These are phyloP conservation scores for Xenus cinereus DNA, from an alignment of 2,113 vertebrate species.

Conservation along the genomic window DNA sequence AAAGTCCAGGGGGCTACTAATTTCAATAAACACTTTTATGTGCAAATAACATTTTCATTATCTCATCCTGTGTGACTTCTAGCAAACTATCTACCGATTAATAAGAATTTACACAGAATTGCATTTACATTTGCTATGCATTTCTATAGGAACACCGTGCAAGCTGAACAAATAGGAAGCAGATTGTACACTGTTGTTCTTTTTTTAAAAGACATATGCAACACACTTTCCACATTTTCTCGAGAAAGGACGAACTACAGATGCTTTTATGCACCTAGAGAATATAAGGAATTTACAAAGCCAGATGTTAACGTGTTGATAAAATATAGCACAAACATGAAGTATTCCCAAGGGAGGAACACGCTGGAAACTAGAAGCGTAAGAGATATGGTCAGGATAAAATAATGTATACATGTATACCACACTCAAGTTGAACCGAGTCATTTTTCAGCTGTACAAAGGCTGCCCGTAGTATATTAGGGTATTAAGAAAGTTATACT, in stretches of 20 bases:
- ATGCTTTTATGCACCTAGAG: background rate
- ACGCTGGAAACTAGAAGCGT: background rate
- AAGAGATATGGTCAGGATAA: background rate
- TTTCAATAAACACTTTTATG: background rate
- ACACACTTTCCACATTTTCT: background rate
- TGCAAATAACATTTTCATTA: background rate
- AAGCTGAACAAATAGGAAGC: background rate
- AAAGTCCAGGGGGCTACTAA: background rate
- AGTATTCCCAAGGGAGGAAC: background rate
- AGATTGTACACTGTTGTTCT: background rate
- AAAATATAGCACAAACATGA: constrained; percentile 1
- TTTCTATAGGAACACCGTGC: background rate
- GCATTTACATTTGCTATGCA: background rate
- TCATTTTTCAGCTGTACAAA: background rate
- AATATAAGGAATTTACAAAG: constrained; percentile 33
- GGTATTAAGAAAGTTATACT: background rate
- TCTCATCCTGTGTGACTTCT: background rate
- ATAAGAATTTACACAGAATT: background rate
- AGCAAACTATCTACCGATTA: background rate
- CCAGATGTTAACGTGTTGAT: constrained; percentile 30
- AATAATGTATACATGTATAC: background rate
- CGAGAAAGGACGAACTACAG: background rate
- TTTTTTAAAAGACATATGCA: background rate
- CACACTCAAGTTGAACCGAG: background rate
- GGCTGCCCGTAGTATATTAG: background rate